These are phyloP conservation scores for Cerceris rybyensis DNA, from an alignment of 2,888 invertebrate genomes.

Conservation along the genomic window DNA sequence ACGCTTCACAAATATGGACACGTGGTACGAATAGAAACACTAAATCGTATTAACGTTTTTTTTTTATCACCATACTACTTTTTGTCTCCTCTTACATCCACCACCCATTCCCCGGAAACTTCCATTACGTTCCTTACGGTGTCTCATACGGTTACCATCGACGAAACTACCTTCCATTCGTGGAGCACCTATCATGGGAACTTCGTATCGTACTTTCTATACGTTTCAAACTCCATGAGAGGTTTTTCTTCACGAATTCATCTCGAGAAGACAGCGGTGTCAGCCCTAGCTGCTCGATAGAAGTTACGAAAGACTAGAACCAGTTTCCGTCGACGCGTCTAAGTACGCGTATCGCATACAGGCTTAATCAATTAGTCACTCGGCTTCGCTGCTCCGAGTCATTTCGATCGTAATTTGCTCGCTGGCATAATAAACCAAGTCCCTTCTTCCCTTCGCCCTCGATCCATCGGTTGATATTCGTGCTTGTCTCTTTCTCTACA, in stretches of 20 bases:
- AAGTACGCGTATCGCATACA: slow-evolving; percentile 33
- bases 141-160: too few species aligned
- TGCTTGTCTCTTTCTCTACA: slow-evolving; percentile 4
- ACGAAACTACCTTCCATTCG: too few species aligned
- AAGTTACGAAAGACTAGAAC: slow-evolving; percentile 35
- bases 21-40: slow-evolving; percentile 11
- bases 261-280: neutral
- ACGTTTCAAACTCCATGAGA: too few species aligned
- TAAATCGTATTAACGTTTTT: neutral
- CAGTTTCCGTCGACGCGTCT: slow-evolving; percentile 42
- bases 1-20: slow-evolving; percentile 38
- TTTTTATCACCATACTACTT: neutral
- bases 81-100: neutral
- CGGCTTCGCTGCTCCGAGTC: slow-evolving; percentile 57
- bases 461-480: neutral
- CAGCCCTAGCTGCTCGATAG: neutral
- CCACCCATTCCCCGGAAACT: too few species aligned
- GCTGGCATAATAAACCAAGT: slow-evolving; percentile 72
- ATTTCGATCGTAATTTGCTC: slow-evolving; percentile 73
- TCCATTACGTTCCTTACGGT: too few species aligned
- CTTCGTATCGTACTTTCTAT: too few species aligned
- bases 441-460: slow-evolving; percentile 19
- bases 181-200: too few species aligned
- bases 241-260: too few species aligned
- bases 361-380: slow-evolving; percentile 70